Evolutionary conservation across 2,888 invertebrate genomes (phyloP), one percentile per base, ranked within the genome.

Genomic region (Drosophila kuntzei): DNA sequence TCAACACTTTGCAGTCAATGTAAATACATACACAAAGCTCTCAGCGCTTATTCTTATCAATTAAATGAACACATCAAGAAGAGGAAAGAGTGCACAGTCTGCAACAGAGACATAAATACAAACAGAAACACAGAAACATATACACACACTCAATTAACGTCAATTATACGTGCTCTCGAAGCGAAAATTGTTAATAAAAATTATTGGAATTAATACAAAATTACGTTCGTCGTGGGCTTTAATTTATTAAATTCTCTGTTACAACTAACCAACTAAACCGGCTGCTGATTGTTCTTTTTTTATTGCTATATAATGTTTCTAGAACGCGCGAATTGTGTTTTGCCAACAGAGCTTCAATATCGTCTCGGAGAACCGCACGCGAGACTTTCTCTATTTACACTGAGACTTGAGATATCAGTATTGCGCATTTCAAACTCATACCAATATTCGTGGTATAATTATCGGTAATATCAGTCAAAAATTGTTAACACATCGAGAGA

Each of bases 331-430:
- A 59, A 65, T 60, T 46, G 49, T 44, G 18, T 55, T 59, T 74
- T 54, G 20, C 29, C 39, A 29, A 16, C 51, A n/a, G 14, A 43
- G 36, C 55, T 41, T 50, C 16, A 39, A 51, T 47, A 57, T 51
- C 51, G 49, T 29, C 37, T 44, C 54, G 29, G 41, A 47, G 77
- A 80, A 76, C 86, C 85, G 77, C 72, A 69, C 87, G 71, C 85
- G 67, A 80, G 77, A 67, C 73, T 72, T 74, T 84, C 77, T 81
- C 68, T 79, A 79, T 79, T 83, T 80, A 84, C 68, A 90, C 90
- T 91, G 84, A 79, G 63, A 37, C 64, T 63, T 49, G 22, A 57
- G 59, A 58, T 81, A 76, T 81, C 72, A 79, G 62, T 54, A 47
- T 50, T 60, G 66, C 63, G 57, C 66, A 71, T 79, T 76, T 75